phyloP scores from a whole-genome alignment of 1,140 invertebrate species.

The Drosophila oshimai region DNA sequence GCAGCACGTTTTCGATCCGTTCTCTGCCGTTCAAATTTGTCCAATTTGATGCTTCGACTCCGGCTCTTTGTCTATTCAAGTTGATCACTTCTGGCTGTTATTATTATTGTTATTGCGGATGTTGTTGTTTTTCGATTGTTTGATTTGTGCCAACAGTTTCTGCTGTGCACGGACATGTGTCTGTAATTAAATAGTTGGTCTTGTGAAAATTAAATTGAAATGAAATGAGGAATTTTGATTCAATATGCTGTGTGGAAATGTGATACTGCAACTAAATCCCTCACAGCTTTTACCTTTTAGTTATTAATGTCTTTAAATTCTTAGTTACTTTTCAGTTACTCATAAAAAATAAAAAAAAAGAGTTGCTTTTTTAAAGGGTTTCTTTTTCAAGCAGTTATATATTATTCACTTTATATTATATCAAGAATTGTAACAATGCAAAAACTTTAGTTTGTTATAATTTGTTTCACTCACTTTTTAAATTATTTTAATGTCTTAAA shows the following conservation, averaged over 20 bases:
- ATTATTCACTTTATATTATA: too few relatives aligned
- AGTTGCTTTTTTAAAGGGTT: too few relatives aligned
- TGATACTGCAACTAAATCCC: background rate
- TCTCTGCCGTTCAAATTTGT: constrained; percentile 17
- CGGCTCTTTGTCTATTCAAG: constrained; percentile 10
- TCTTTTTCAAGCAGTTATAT: too few relatives aligned
- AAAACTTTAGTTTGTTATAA: too few relatives aligned
- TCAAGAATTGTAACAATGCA: too few relatives aligned
- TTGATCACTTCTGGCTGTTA: constrained; percentile 22
- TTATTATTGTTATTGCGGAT: constrained; percentile 2
- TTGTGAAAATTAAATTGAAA: background rate
- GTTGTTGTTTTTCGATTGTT: constrained; percentile 17
- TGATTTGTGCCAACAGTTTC: constrained; percentile 6
- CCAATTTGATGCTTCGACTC: constrained; percentile 36
- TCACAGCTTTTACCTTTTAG: too few relatives aligned
- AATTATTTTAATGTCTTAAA: too few relatives aligned
- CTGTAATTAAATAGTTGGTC: background rate
- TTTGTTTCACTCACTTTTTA: too few relatives aligned
- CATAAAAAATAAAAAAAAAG: too few relatives aligned
- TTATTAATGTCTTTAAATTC: too few relatives aligned
- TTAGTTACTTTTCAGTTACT: too few relatives aligned
- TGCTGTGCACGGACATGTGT: background rate
- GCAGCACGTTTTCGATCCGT: constrained; percentile 64
- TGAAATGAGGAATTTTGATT: background rate
- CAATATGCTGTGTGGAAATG: background rate